Evolutionary conservation across 1,140 invertebrate genomes (phyloP).

Genomic region (Microplitis mediator): DNA sequence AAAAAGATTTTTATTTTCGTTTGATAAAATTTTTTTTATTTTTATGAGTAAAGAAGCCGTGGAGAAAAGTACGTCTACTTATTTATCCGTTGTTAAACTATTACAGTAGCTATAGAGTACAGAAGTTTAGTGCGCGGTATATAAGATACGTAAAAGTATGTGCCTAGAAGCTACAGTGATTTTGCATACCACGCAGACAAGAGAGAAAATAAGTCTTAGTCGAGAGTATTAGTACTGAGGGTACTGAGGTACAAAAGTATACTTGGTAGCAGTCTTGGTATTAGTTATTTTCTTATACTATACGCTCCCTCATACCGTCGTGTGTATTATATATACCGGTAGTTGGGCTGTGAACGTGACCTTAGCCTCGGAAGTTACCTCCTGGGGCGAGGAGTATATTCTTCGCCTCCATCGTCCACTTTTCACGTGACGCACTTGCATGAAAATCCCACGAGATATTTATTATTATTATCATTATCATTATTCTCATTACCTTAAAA

Average conservation of each 20-base stretch:
- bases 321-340: neutral
- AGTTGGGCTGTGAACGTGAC: constrained; percentile 35
- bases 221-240: no score
- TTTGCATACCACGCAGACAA: constrained; percentile 23
- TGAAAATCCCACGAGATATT: constrained; percentile 18
- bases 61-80: neutral
- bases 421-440: constrained; percentile 12
- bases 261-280: no score
- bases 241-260: neutral
- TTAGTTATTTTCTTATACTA: neutral
- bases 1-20: neutral
- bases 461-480: neutral
- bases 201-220: neutral
- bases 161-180: constrained; percentile 24
- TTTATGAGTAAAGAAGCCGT: neutral
- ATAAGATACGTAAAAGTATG: no score
- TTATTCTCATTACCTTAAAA: neutral
- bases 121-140: neutral
- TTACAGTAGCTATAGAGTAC: neutral
- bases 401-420: constrained; percentile 3
- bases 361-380: constrained; percentile 33
- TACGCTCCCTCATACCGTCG: neutral
- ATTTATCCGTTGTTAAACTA: constrained; percentile 11
- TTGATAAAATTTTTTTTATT: neutral
- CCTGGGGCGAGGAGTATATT: constrained; percentile 15